phyloP scores from a whole-genome alignment of 2,888 invertebrate genomes.

The Seira ritae region DNA sequence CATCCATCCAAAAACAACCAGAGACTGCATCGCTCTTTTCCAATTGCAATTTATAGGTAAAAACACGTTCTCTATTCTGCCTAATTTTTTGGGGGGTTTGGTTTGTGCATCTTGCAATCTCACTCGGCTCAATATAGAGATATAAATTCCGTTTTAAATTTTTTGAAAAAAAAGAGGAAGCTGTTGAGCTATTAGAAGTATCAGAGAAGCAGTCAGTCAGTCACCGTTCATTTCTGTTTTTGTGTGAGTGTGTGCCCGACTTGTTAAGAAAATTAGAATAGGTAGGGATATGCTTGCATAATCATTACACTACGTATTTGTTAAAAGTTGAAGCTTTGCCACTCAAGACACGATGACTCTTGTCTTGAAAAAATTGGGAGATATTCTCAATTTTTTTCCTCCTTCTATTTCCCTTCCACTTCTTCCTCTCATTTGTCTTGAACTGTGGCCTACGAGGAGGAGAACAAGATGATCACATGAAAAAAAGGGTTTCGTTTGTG shows the following conservation, averaged over 20 bases:
- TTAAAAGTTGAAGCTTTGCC: conserved; percentile 44
- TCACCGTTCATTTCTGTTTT: conserved; percentile 2
- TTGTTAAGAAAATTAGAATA: conserved; percentile 27
- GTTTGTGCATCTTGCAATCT: too few relatives aligned
- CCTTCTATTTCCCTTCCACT: conserved; percentile 21
- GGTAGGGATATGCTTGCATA: conserved; percentile 8
- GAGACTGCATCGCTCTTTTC: conserved; percentile 9
- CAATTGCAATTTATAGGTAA: conserved; percentile 10
- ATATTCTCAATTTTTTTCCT: conserved; percentile 25
- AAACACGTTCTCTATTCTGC: neutral
- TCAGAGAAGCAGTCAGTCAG: conserved; percentile 23
- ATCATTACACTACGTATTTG: conserved; percentile 28
- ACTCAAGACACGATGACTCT: conserved; percentile 26
- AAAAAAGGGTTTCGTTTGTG: conserved; percentile 2
- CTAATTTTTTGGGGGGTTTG: neutral
- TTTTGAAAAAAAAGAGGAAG: neutral
- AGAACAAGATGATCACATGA: conserved; percentile 16
- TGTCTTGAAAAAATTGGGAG: conserved; percentile 29
- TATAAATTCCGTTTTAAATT: neutral
- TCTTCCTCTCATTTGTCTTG: conserved; percentile 8
- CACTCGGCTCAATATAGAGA: neutral
- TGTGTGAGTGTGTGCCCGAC: conserved; percentile 29
- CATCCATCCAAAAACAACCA: conserved; percentile 35
- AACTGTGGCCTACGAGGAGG: conserved; percentile 6
- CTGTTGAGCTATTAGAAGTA: neutral